Percentiles rank a stretch among this genome's conserved stretches.
Conservation (phyloP, 2,888 invertebrate genomes). For the Blera fallax region DNA sequence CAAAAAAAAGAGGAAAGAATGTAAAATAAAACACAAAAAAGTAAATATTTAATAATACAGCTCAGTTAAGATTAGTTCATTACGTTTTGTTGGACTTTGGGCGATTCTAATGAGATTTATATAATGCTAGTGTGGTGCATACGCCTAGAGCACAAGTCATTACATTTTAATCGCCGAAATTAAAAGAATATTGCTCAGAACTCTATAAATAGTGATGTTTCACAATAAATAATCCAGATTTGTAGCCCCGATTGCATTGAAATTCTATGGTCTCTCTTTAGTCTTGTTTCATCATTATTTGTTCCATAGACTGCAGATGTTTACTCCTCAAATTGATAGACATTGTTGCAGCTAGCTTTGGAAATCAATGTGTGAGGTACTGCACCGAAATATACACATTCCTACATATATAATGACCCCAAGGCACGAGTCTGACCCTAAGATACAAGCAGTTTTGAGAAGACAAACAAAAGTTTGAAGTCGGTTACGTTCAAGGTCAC, state of each 20-base stretch:
- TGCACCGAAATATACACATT: no score
- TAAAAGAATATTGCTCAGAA: not conserved
- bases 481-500: not conserved
- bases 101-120: constrained; percentile 5
- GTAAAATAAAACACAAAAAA: not conserved
- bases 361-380: not conserved
- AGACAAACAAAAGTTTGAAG: not conserved
- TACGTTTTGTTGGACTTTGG: constrained; percentile 44
- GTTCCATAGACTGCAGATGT: not conserved
- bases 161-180: constrained; percentile 27
- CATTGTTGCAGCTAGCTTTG: not conserved
- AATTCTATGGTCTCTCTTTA: not conserved
- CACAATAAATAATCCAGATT: not conserved
- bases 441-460: not conserved
- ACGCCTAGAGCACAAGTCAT: not conserved
- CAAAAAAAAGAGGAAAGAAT: not conserved
- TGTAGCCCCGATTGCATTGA: not conserved
- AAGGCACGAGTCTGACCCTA: not conserved
- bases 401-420: not conserved
- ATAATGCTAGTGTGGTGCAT: not conserved
- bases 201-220: not conserved
- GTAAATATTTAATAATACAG: constrained; percentile 12
- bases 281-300: not conserved
- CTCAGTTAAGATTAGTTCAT: constrained; percentile 29
- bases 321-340: not conserved